Evolutionary conservation across 1,140 invertebrate genomes (phyloP), one percentile per base, ranked within the genome.

Genomic region (Anoplophora glabripennis): DNA sequence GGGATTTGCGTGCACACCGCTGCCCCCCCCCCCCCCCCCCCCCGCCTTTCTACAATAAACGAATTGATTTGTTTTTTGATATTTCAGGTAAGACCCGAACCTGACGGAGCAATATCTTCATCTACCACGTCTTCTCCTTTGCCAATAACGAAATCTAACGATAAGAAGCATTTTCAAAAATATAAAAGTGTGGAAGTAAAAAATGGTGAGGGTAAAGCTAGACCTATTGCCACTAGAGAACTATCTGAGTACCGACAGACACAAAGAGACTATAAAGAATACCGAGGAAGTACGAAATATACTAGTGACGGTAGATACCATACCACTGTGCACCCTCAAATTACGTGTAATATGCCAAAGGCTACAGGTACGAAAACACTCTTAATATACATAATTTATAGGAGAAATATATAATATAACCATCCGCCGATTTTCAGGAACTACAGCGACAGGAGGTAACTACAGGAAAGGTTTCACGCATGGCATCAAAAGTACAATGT

Each of bases 31-130:
- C n/a, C n/a, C n/a, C n/a, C n/a, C n/a, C n/a, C n/a, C n/a, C n/a
- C n/a, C n/a, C 18, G 17, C 17, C 12, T n/a, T 28, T 7, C n/a
- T 37, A n/a, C 33, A 59, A 37, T 57, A 18, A 48, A n/a, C 28
- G n/a, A 46, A 3, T 63, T 53, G 21, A 42, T 54, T 57, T 21
- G 63, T 37, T 38, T 42, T 38, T 3, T 15, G 3, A 45, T 46
- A 12, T 57, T 65, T 59, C 51, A 53, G 54, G 57, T 59, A 34
- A 48, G 60, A n/a, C 53, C 57, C 40, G 85, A 86, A 59, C 86
- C 86, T 2, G 86, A 87, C 58, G 86, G 86, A 2, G 86, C 85
- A 17, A 78, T 81, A 0, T 83, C 83, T 7, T 79, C 78, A 7
- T 72, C 76, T 37, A 70, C 76, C 5, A 76, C 73, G 14, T 73